A percentile compares a stretch with the other conserved stretches of the same genome.
Conservation (phyloP, 2,888 invertebrate genomes). For the Andrena minutula region DNA sequence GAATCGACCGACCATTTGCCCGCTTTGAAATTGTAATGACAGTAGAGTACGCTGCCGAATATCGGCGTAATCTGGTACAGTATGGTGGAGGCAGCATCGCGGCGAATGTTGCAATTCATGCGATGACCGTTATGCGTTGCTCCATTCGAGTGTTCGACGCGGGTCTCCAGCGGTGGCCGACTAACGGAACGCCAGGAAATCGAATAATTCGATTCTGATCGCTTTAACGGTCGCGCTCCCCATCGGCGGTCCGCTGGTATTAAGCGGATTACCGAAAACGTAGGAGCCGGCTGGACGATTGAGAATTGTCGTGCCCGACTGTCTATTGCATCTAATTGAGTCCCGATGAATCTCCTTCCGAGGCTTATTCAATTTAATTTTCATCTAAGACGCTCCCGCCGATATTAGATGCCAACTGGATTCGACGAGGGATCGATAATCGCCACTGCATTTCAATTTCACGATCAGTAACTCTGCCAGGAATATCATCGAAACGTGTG, state of each 20-base stretch:
- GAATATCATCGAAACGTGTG: background rate
- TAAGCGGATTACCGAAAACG: conserved; percentile 75
- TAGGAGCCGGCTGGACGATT: conserved; percentile 53
- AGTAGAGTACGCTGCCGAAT: conserved; percentile 37
- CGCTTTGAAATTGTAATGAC: conserved; percentile 60
- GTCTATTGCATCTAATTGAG: conserved; percentile 68
- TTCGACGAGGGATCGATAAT: conserved; percentile 7
- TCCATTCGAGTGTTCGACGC: conserved; percentile 44
- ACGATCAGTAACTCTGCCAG: background rate
- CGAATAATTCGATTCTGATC: conserved; percentile 73
- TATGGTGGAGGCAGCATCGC: conserved; percentile 31
- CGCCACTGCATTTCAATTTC: background rate
- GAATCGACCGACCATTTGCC: conserved; percentile 32
- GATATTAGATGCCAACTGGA: conserved; percentile 4
- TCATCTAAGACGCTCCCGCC: background rate
- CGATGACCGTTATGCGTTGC: conserved; percentile 67
- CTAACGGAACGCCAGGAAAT: conserved; percentile 61
- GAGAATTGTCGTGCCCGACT: conserved; percentile 63
- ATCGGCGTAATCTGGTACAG: conserved; percentile 50
- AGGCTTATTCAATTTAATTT: conserved; percentile 52
- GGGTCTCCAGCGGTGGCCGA: conserved; percentile 26
- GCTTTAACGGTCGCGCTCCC: conserved; percentile 66
- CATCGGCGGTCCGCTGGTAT: conserved; percentile 55
- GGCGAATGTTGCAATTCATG: conserved; percentile 57
- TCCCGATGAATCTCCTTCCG: conserved; percentile 59